phyloP scores from a whole-genome alignment of 2,797 vertebrate genomes.

The Monodelphis domestica region DNA sequence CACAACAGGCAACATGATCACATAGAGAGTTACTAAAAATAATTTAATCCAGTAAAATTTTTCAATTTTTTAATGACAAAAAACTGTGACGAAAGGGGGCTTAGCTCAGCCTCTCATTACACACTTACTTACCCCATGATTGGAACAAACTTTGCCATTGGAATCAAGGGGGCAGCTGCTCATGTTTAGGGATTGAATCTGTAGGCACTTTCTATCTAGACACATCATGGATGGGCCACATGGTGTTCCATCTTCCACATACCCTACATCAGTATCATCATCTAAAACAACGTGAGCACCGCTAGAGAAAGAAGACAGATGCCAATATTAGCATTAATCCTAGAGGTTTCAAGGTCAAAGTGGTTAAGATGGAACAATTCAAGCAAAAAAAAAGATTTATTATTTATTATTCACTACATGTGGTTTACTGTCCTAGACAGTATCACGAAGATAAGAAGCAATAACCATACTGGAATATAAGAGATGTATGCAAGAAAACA shows the following conservation, averaged over 20 bases:
- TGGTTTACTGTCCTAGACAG: not conserved
- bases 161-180: constrained; percentile 95
- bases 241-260: constrained; percentile 97
- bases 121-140: constrained; percentile 93
- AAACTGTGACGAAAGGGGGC: not conserved
- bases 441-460: not conserved
- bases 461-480: not conserved
- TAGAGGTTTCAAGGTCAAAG: not conserved
- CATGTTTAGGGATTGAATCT: constrained; percentile 97
- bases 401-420: not conserved
- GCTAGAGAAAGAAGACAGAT: constrained; percentile 84
- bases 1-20: not conserved
- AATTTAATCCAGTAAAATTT: not conserved
- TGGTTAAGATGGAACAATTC: constrained; percentile 24
- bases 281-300: constrained; percentile 97
- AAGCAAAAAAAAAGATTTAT: not conserved
- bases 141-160: constrained; percentile 95
- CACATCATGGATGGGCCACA: constrained; percentile 99
- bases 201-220: constrained; percentile 98
- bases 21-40: not conserved
- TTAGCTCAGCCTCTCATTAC: not conserved
- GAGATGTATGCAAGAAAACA: not conserved
- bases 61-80: not conserved
- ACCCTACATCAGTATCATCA: constrained; percentile 97
- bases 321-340: constrained; percentile 63